Conservation (phyloP, 2,113 vertebrate genomes). For the Marmota monax region DNA sequence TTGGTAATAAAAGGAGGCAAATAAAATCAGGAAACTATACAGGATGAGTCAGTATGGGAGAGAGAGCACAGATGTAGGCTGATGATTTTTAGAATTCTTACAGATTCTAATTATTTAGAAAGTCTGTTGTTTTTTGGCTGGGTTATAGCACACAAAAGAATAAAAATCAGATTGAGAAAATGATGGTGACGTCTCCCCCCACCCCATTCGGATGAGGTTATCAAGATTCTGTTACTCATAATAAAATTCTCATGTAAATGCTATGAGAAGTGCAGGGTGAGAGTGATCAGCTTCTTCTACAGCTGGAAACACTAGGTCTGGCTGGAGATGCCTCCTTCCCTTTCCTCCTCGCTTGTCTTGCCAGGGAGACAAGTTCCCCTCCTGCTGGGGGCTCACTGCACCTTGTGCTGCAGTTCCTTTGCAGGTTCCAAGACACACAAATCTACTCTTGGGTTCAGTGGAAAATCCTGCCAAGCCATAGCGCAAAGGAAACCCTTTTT, state of each 20-base stretch:
- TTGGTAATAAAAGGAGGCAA: conserved; percentile 15
- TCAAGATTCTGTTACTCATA: not conserved
- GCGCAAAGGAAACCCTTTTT: not conserved
- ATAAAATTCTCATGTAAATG: not conserved
- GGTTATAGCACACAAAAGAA: not conserved
- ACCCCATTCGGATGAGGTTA: not conserved
- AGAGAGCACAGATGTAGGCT: not conserved
- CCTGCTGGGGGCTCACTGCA: not conserved
- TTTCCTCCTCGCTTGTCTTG: not conserved
- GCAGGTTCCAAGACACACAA: not conserved
- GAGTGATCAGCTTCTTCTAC: not conserved
- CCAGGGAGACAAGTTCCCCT: not conserved
- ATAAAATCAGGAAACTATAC: not conserved
- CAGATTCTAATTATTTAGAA: not conserved
- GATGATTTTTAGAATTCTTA: conserved; percentile 1
- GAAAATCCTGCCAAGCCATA: not conserved
- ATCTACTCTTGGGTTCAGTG: fast-evolving
- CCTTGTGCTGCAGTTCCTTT: fast-evolving
- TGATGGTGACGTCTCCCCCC: not conserved
- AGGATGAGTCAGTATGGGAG: not conserved
- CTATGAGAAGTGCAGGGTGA: not conserved
- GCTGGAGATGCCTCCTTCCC: not conserved
- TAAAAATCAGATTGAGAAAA: conserved; percentile 41
- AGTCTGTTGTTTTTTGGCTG: not conserved
- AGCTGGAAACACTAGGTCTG: not conserved